Percentiles rank a stretch among this genome's conserved stretches.
Evolutionary conservation across 2,113 vertebrate species (phyloP).

Genomic region (Amphilophus citrinellus): DNA sequence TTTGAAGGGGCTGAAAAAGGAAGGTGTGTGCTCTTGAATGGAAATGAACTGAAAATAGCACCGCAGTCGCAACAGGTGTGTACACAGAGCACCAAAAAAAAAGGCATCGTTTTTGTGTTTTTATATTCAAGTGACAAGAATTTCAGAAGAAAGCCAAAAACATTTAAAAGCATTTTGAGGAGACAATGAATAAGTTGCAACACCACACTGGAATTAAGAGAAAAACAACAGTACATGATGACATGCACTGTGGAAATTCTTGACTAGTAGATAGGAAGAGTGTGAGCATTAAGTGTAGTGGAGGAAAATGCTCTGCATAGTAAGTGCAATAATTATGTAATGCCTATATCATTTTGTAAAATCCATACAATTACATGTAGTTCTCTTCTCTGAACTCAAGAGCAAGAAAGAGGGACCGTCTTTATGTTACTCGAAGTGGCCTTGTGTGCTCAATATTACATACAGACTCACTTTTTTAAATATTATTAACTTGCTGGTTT

Average conservation of each 20-base stretch:
- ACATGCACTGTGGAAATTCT: constrained; percentile 5
- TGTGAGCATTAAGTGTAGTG: constrained; percentile 25
- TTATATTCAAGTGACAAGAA: neutral
- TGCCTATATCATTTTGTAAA: neutral
- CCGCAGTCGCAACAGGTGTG: neutral
- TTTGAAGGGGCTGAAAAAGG: constrained; percentile 18
- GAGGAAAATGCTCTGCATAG: constrained; percentile 3
- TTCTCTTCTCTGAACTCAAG: neutral
- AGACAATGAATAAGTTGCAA: constrained; percentile 15
- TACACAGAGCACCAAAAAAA: neutral
- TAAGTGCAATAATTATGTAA: constrained; percentile 3
- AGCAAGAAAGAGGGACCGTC: neutral
- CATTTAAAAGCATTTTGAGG: constrained; percentile 5
- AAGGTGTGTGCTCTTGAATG: constrained; percentile 1
- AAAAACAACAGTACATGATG: neutral
- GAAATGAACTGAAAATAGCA: constrained; percentile 20
- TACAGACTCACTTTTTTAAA: neutral
- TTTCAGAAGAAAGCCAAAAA: constrained; percentile 4
- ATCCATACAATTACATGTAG: constrained; percentile 4
- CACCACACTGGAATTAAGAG: neutral
- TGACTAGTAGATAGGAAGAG: constrained; percentile 1
- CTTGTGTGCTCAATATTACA: neutral
- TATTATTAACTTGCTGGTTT: neutral
- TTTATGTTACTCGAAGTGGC: neutral
- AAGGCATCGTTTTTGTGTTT: neutral